phyloP scores from a whole-genome alignment of 1,140 invertebrate species.

The Trichonephila clavipes region DNA sequence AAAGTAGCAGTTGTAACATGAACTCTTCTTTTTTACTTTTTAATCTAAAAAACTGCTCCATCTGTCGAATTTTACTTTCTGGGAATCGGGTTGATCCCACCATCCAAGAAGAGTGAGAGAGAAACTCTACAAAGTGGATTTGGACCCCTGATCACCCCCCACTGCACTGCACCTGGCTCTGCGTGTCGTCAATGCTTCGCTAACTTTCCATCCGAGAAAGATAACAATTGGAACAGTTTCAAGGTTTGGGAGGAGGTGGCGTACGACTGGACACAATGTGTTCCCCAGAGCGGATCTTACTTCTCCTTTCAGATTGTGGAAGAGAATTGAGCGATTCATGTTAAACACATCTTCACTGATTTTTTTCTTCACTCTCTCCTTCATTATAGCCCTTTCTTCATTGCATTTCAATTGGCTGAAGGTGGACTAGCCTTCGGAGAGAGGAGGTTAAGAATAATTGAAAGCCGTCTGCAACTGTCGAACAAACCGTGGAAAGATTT shows the following conservation, averaged over 20 bases:
- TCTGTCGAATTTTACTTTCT: slow-evolving; percentile 76
- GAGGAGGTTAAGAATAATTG: neutral
- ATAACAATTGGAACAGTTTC: slow-evolving; percentile 71
- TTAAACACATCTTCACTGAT: slow-evolving; percentile 38
- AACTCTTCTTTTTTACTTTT: slow-evolving; percentile 45
- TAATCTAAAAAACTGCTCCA: slow-evolving; percentile 47
- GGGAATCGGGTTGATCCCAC: slow-evolving; percentile 72
- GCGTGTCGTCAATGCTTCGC: slow-evolving; percentile 58
- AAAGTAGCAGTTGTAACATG: slow-evolving; percentile 28
- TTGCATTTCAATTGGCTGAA: slow-evolving; percentile 24
- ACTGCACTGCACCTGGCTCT: slow-evolving; percentile 46
- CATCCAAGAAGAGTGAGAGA: slow-evolving; percentile 9
- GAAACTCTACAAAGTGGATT: slow-evolving; percentile 46
- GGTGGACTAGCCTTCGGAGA: neutral
- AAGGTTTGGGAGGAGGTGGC: slow-evolving; percentile 73
- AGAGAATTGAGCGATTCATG: slow-evolving; percentile 27
- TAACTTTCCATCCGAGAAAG: slow-evolving; percentile 67
- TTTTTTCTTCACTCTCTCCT: neutral
- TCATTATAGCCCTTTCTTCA: neutral
- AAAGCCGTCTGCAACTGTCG: neutral
- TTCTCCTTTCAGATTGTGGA: slow-evolving; percentile 19
- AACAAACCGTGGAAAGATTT: neutral
- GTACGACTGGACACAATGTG: slow-evolving; percentile 72
- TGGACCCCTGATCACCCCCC: slow-evolving; percentile 32
- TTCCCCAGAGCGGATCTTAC: slow-evolving; percentile 52